Evolutionary conservation across 1,140 invertebrate species (phyloP), one percentile per base, ranked within the genome.

Genomic region (Caenorhabditis latens): DNA sequence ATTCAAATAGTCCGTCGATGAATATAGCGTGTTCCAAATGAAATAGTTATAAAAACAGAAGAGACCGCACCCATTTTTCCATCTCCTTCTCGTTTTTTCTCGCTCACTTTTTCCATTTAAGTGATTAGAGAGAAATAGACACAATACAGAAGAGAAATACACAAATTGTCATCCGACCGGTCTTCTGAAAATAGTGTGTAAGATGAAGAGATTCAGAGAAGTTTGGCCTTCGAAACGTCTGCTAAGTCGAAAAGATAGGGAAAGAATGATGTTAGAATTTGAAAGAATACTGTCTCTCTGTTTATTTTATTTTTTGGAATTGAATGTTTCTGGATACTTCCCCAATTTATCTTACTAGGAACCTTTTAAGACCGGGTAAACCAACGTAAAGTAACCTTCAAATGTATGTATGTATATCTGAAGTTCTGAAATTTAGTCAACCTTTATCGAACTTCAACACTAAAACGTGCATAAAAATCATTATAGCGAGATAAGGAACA

Each of bases 101-200:
- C 42, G 9, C 11, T 16, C n/a, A 24, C 24, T 79, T 79, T 19
- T 71, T 24, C 46, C 46, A 32, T 79, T 79, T 79, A 50, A 79
- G 71, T 79, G 71, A 79, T 79, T 79, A 79, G 71, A 71, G 65
- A 71, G 21, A 53, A 53, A 79, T 4, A 79, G 43, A 79, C 67
- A 71, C 67, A 71, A 71, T 71, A 48, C 43, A 79, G 16, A 79
- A 79, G 5, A 79, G 71, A 42, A 24, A 63, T 63, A 63, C 61
- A 63, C 43, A 79, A 79, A 79, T 79, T 79, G 71, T 79, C 71
- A 79, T 79, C 71, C 71, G 46, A 79, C 71, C 71, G 71, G 71
- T 79, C 71, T 79, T 79, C 43, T 50, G 71, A 50, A 79, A 71
- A 32, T 50, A 79, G 8, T 79, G 46, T 79, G 11, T 13, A 53